Conservation (phyloP, 1,140 invertebrate species). For the Campodea augens region DNA sequence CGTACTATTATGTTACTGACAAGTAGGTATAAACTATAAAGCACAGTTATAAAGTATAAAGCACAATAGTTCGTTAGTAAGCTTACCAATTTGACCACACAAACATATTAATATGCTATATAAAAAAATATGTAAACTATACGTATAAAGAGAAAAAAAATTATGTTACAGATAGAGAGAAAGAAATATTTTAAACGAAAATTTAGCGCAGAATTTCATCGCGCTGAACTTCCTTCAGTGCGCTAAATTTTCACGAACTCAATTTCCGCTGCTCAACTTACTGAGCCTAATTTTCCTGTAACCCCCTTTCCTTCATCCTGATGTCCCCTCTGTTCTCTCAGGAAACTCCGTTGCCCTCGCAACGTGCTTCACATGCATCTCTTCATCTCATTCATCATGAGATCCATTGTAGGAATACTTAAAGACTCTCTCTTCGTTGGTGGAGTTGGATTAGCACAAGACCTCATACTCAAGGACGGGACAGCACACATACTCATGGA, state of each 20-base stretch:
- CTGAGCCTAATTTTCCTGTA: not conserved
- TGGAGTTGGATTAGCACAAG: constrained; percentile 30
- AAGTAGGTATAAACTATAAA: too few relatives aligned
- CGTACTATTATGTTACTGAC: too few relatives aligned
- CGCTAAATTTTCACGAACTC: not conserved
- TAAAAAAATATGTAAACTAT: constrained; percentile 1
- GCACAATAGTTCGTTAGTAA: too few relatives aligned
- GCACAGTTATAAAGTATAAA: too few relatives aligned
- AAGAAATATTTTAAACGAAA: too few relatives aligned
- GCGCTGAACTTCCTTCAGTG: not conserved
- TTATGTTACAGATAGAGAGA: too few relatives aligned
- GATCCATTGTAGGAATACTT: constrained; percentile 36
- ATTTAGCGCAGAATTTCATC: too few relatives aligned
- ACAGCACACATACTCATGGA: not conserved
- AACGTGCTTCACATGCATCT: constrained; percentile 49
- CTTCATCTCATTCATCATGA: constrained; percentile 48
- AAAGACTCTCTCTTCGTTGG: constrained; percentile 37
- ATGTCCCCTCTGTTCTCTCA: constrained; percentile 17
- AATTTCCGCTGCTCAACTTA: not conserved
- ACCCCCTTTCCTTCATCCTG: not conserved
- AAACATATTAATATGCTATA: not conserved
- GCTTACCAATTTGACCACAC: not conserved
- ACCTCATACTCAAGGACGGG: constrained; percentile 16
- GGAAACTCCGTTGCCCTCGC: constrained; percentile 41
- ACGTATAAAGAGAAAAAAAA: not conserved